Evolutionary conservation across 2,113 vertebrate species (phyloP).

Genomic region (Gobio gobio): DNA sequence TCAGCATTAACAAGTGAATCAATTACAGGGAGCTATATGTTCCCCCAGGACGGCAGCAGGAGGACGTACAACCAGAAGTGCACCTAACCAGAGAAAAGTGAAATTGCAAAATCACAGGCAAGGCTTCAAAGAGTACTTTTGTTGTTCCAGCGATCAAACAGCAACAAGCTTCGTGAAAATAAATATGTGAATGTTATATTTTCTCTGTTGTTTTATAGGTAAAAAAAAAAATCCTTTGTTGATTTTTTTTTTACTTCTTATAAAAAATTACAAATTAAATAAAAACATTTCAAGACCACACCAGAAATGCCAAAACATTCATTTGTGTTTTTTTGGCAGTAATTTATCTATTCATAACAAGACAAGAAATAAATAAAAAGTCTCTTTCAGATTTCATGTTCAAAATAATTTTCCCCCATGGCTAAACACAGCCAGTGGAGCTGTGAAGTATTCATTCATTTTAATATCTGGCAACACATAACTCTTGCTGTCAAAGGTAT

Average conservation of each 20-base stretch:
- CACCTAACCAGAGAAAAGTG: constrained; percentile 29
- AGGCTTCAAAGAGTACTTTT: constrained; percentile 7
- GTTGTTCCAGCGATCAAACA: background rate
- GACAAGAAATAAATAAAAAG: constrained; percentile 31
- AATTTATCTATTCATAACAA: constrained; percentile 14
- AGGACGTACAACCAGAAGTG: constrained; percentile 16
- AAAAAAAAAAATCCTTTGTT: background rate
- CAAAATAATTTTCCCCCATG: constrained; percentile 43
- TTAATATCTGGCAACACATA: constrained; percentile 45
- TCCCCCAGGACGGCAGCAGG: constrained; percentile 19
- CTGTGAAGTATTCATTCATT: constrained; percentile 50
- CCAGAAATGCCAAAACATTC: background rate
- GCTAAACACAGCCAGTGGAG: constrained; percentile 31
- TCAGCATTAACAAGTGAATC: constrained; percentile 59
- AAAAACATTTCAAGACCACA: background rate
- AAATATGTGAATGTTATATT: background rate
- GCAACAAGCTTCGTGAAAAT: constrained; percentile 20
- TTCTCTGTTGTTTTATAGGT: background rate
- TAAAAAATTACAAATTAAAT: background rate
- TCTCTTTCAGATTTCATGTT: too few relatives aligned
- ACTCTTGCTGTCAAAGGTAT: constrained; percentile 37
- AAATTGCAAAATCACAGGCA: constrained; percentile 32
- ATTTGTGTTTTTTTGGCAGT: background rate
- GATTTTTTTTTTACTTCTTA: background rate
- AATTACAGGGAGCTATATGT: constrained; percentile 45